Evolutionary conservation across 2,888 invertebrate genomes (phyloP), one percentile per base, ranked within the genome.

Genomic region (Pantelozetes paolii): DNA sequence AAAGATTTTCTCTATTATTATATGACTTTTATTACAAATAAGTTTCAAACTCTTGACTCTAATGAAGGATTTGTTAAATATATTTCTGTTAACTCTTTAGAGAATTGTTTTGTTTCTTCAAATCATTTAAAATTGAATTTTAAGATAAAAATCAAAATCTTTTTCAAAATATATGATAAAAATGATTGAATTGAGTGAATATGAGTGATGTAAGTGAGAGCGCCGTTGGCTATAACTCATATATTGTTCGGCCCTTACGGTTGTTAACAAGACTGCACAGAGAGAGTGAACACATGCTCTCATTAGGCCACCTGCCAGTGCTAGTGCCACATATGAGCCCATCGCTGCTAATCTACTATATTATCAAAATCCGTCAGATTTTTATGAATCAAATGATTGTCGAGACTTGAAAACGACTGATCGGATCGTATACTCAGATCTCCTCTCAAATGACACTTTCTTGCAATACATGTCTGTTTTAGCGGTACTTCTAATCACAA

Each of bases 391-490:
- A 69, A 69, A 45, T 69, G 26, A 69, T 42, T 69, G 42, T 42
- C 69, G 18, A 59, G 15, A 26, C 69, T 69, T 69, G 45, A 45
- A 45, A 69, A 45, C 64, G 40, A 69, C 45, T 45, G 45, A 69
- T 42, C 20, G 42, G 23, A 69, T 20, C 45, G 62, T 8, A 64
- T 30, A 20, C 28, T 64, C 62, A 20, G 11, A 36, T 30, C 18
- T 64, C 20, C 64, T 40, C 69, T 69, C 42, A 69, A 69, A 69
- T 69, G 69, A 69, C 69, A 45, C 69, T 69, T 69, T 69, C 69
- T 69, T 69, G 69, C 69, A 69, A 45, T 42, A 45, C 69, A 69
- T 45, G 69, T 64, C 28, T 5, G 42, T 69, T 69, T 69, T 45
- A 32, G 42, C 6, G 69, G 69, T 40, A 45, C 69, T 69, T 67